Base-by-base conservation (phyloP, 2,888 invertebrate species). In the Panopea generosa region DNA sequence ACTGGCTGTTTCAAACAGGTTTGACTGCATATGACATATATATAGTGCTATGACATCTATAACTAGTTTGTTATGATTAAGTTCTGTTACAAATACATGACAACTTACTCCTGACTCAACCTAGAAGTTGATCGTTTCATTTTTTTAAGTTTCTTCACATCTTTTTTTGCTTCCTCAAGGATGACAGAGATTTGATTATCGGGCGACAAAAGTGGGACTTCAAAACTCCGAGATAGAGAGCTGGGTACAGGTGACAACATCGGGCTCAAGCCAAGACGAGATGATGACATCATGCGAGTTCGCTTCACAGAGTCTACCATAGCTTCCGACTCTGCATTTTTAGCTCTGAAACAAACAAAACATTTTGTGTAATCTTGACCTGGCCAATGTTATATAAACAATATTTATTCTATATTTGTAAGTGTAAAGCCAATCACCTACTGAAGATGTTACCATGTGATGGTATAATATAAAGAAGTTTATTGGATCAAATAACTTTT, bases 321-420 rank as follows among this genome's bases (percentile, higher is more conserved):
- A 62, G 95, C 95, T 89, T 96, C 97, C 0, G 97, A 96, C 93
- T 99, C 98, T 90, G 97, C 95, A 63, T 99, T 93, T 91, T 97
- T 96, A 0, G 97, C 96, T 83, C 93, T 93, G 76, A 66, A 84
- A 72, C 38, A 33, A 7, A 11, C 33, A 11, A 33, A 24, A 16
- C n/a, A 43, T n/a, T n/a, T 3, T 29, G 29, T 33, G 29, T 11
- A 40, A 40, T 40, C 14, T 40, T 11, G 14, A n/a, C n/a, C n/a
- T n/a, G n/a, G n/a, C n/a, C n/a, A n/a, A n/a, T n/a, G n/a, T n/a
- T n/a, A n/a, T n/a, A n/a, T n/a, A n/a, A n/a, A n/a, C n/a, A n/a
- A n/a, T n/a, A n/a, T n/a, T n/a, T n/a, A n/a, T n/a, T n/a, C n/a
- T n/a, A n/a, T n/a, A n/a, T n/a, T n/a, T n/a, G n/a, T n/a, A n/a